Percentiles rank a stretch among this genome's conserved stretches.
phyloP scores from a whole-genome alignment of 2,113 vertebrate species.

The Bujurquina vittata region DNA sequence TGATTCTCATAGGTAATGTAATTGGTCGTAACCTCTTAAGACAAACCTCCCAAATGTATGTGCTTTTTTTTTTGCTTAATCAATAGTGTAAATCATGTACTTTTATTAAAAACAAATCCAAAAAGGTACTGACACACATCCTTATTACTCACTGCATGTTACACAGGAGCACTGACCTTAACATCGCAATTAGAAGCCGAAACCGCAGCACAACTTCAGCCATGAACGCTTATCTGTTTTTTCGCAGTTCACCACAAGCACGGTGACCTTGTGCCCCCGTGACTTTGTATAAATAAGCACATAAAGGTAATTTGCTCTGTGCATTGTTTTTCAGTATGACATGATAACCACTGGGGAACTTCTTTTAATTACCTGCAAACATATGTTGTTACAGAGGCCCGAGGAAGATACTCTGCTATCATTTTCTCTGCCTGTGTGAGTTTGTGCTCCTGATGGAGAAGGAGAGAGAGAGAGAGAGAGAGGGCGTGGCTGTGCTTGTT shows the following conservation, averaged over 20 bases:
- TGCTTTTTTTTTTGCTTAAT: neutral
- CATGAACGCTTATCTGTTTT: neutral
- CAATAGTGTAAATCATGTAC: neutral
- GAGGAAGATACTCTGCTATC: conserved; percentile 68
- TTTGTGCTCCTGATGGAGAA: neutral
- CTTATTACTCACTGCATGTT: neutral
- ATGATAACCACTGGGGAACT: conserved; percentile 72
- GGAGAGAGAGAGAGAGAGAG: neutral
- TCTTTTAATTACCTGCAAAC: conserved; percentile 83
- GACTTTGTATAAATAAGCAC: conserved; percentile 72
- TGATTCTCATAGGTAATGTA: neutral
- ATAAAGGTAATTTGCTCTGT: conserved; percentile 75
- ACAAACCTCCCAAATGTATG: neutral
- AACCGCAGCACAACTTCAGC: conserved; percentile 15
- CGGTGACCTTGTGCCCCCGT: conserved; percentile 50
- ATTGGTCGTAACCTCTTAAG: no score
- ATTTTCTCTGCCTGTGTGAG: conserved; percentile 40
- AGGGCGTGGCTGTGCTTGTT: conserved; percentile 19
- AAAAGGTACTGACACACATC: neutral
- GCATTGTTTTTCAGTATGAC: conserved; percentile 78
- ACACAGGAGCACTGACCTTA: conserved; percentile 4
- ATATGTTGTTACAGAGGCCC: conserved; percentile 75
- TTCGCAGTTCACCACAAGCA: conserved; percentile 35
- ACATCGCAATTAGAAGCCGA: conserved; percentile 21
- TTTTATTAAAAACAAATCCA: neutral